Evolutionary conservation across 1,140 invertebrate genomes (phyloP).

Genomic region (Chlorops oryzae): DNA sequence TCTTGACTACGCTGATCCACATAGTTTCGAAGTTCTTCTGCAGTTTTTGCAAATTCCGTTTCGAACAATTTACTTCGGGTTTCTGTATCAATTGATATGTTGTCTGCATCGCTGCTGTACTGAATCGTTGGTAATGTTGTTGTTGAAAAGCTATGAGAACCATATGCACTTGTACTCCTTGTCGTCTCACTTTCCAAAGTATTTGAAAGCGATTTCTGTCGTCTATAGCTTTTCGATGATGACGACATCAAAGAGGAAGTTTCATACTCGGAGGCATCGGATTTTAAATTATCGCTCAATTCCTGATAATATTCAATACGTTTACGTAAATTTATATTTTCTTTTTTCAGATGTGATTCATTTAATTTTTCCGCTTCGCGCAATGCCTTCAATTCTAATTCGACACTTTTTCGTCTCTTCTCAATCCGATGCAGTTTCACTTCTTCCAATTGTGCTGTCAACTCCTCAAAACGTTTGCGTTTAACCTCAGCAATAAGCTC

Average conservation of each 20-base stretch:
- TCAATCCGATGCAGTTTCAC: slow-evolving; percentile 24
- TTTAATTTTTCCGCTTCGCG: slow-evolving; percentile 24
- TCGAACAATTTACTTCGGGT: slow-evolving; percentile 12
- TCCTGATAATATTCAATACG: slow-evolving; percentile 22
- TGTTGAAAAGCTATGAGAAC: too few species aligned
- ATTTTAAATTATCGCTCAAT: slow-evolving; percentile 15
- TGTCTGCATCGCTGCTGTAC: too few species aligned
- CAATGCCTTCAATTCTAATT: slow-evolving; percentile 19
- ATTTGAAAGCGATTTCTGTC: too few species aligned
- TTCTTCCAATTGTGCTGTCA: slow-evolving; percentile 23
- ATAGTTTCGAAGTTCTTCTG: slow-evolving; percentile 8
- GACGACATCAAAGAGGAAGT: too few species aligned
- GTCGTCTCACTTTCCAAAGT: too few species aligned
- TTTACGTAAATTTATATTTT: slow-evolving; percentile 22
- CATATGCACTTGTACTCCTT: too few species aligned
- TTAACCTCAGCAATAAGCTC: slow-evolving; percentile 20
- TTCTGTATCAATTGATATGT: background rate
- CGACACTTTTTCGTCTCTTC: slow-evolving; percentile 21
- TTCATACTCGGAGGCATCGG: too few species aligned
- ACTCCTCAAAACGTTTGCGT: slow-evolving; percentile 17
- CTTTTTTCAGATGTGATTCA: slow-evolving; percentile 15
- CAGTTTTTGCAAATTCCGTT: background rate
- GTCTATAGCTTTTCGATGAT: too few species aligned
- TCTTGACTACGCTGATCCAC: slow-evolving; percentile 17
- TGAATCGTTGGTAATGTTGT: too few species aligned